A percentile compares a stretch with the other conserved stretches of the same genome.
Evolutionary conservation across 2,797 vertebrate genomes (phyloP).

Genomic region (Acanthiza pusilla): DNA sequence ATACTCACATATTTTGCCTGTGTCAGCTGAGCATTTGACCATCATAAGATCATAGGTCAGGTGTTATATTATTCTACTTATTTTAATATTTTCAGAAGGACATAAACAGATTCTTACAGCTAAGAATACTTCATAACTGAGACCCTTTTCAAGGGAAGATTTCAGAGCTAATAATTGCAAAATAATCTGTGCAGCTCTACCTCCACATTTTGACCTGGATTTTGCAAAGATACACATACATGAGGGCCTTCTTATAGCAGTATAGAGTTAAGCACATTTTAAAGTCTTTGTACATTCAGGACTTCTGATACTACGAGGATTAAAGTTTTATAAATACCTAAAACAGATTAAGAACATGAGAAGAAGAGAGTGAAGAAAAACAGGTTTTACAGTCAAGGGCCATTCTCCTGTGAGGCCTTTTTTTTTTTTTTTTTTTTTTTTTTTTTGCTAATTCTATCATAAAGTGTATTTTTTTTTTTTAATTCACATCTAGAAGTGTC

Average conservation of each 20-base stretch:
- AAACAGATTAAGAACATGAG: constrained; percentile 24
- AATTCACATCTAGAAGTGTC: not conserved
- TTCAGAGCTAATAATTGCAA: not conserved
- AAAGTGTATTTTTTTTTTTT: not conserved
- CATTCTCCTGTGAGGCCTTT: not conserved
- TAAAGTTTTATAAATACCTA: constrained; percentile 44
- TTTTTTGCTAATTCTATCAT: not conserved
- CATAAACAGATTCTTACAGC: not conserved
- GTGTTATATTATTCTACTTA: not conserved
- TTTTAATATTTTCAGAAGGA: not conserved
- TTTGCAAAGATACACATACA: not conserved
- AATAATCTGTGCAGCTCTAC: not conserved
- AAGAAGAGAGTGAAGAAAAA: not conserved
- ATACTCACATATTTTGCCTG: not conserved
- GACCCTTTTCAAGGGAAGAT: not conserved
- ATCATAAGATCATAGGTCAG: not conserved
- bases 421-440: not conserved
- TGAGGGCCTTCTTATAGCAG: not conserved
- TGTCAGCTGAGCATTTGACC: not conserved
- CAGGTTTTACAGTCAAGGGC: not conserved
- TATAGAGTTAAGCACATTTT: constrained; percentile 7
- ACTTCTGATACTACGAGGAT: not conserved
- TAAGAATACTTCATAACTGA: not conserved
- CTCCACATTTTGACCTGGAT: not conserved
- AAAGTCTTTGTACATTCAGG: not conserved